Percentiles rank a stretch among this genome's conserved stretches.
Evolutionary conservation across 1,140 invertebrate species (phyloP).

Genomic region (Papilio machaon): DNA sequence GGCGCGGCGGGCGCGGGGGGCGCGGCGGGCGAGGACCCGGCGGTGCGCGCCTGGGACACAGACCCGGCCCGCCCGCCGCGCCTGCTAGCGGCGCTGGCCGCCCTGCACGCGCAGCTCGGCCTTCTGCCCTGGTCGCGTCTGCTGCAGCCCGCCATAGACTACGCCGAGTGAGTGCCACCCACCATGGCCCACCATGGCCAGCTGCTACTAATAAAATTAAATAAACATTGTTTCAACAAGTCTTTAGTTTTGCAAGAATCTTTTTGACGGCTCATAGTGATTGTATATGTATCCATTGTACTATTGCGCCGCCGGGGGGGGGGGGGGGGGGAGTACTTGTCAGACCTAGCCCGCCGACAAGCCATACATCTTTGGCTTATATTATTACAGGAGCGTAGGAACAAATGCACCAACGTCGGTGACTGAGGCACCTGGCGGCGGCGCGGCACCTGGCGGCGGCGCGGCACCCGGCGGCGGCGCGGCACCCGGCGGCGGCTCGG

Average conservation of each 20-base stretch:
- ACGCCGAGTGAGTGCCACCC: conserved; percentile 80
- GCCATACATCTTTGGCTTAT: not conserved
- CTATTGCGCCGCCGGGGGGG: too few relatives aligned
- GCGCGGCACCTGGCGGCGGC: conserved; percentile 46
- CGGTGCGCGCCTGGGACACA: not conserved
- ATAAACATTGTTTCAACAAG: too few relatives aligned
- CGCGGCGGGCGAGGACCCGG: not conserved
- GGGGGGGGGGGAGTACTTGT: too few relatives aligned
- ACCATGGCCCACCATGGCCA: too few relatives aligned
- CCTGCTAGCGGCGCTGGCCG: conserved; percentile 59
- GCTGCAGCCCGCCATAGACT: conserved; percentile 84
- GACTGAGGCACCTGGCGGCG: not conserved
- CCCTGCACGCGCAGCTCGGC: conserved; percentile 83
- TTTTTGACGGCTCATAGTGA: too few relatives aligned
- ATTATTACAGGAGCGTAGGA: not conserved
- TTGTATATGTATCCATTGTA: too few relatives aligned
- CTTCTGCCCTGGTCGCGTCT: conserved; percentile 86
- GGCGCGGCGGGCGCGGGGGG: not conserved
- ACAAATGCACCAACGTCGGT: not conserved
- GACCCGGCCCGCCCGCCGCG: conserved; percentile 47
- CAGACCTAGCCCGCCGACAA: too few relatives aligned
- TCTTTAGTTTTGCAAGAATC: too few relatives aligned
- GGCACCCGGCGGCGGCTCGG: conserved; percentile 41
- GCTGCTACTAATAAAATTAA: too few relatives aligned
- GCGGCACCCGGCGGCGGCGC: conserved; percentile 43